Evolutionary conservation across 2,797 vertebrate species (phyloP), one percentile per base, ranked within the genome.

Genomic region (Danio jaintianensis): DNA sequence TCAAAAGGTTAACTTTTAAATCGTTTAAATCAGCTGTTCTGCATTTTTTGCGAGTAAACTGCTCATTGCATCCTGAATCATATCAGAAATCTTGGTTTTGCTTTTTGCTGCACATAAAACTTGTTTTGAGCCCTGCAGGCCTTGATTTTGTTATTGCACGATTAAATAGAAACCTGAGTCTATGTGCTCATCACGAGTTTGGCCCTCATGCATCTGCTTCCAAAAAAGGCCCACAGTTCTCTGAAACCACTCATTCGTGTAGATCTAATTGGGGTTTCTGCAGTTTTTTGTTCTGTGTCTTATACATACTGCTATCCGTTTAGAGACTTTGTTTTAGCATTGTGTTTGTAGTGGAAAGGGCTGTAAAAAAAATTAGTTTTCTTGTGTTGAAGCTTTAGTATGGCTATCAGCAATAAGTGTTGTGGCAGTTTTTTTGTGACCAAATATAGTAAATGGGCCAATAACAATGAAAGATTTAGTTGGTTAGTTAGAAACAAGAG

Each of bases 171-270:
- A 79, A 64, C 36, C 22, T 59, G 53, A 83, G 82, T 74, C 56
- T 69, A 69, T 88, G 81, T 77, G 82, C 84, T 69, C 36, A 86
- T 90, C 89, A 89, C 71, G 70, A 86, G 88, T 85, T 29, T 84
- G 8, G 29, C 74, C 77, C 63, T 66, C 82, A 53, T 12, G 13
- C 59, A 29, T 59, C 75, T 63, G 75, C 70, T 15, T 53, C 66
- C 10, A 52, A 48, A 11, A 38, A 53, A 47, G 70, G 42, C 42
- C 52, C n/a, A 40, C 12, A 13, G 2, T 53, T 64, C 45, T 16
- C 55, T 45, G 18, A 42, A 72, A 56, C 40, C 8, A 7, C 38
- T 56, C 7, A 29, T 72, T 58, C 7, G 8, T 72, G 7, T 59
- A 36, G 9, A 16, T 29, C 18, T 29, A 47, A 38, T 52, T 2